Evolutionary conservation across 2,888 invertebrate genomes (phyloP).

Genomic region (Scaeva pyrastri): DNA sequence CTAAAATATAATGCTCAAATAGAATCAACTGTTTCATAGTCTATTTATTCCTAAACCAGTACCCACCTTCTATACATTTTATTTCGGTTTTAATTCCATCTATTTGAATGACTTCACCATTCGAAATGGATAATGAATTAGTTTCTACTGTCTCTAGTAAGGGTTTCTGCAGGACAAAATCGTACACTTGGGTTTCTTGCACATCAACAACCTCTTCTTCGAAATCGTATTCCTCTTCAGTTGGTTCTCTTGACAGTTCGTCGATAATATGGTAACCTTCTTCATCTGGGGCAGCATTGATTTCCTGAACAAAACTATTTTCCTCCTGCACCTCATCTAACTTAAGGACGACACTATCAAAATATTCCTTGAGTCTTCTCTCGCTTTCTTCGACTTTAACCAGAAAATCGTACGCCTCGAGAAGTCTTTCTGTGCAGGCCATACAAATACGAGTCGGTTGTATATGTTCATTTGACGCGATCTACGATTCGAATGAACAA

Average conservation of each 20-base stretch:
- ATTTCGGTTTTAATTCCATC: conserved; percentile 49
- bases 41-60: not conserved
- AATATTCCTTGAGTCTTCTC: conserved; percentile 74
- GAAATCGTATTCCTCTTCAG: conserved; percentile 51
- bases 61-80: conserved; percentile 31
- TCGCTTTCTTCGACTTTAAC: conserved; percentile 79
- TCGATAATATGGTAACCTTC: conserved; percentile 51
- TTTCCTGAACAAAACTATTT: conserved; percentile 17
- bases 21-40: not conserved
- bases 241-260: conserved; percentile 45
- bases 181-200: conserved; percentile 32
- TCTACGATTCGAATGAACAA: conserved; percentile 71
- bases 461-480: conserved; percentile 74
- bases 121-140: not conserved
- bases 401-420: conserved; percentile 81
- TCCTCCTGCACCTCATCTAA: conserved; percentile 14
- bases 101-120: conserved; percentile 20
- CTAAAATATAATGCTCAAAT: not conserved
- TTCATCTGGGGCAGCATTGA: conserved; percentile 41
- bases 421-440: conserved; percentile 79
- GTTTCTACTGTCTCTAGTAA: conserved; percentile 5
- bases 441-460: conserved; percentile 79
- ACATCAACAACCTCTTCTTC: conserved; percentile 49
- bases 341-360: conserved; percentile 44
- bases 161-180: conserved; percentile 30